phyloP scores from a whole-genome alignment of 2,113 vertebrate species.

The Gila orcuttii region DNA sequence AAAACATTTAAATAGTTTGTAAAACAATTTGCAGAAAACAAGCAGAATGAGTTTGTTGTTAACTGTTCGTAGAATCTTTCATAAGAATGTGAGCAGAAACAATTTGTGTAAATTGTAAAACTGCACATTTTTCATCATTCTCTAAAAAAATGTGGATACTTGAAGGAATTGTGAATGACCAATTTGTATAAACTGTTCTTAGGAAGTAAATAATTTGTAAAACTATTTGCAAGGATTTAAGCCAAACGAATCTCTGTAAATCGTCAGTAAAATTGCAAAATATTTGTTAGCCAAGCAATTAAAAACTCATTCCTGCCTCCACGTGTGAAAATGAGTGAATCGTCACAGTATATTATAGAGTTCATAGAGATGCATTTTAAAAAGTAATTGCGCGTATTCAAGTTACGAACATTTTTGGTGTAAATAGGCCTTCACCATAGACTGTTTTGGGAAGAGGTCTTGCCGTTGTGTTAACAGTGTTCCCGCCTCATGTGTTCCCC shows the following conservation, averaged over 20 bases:
- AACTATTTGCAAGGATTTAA: not conserved
- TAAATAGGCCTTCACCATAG: not conserved
- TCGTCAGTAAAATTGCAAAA: not conserved
- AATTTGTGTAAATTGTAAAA: not conserved
- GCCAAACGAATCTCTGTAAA: not conserved
- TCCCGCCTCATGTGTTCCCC: not conserved
- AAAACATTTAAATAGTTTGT: not conserved
- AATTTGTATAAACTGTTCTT: not conserved
- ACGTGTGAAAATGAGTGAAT: not conserved
- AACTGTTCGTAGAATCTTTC: not conserved
- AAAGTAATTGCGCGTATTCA: not conserved
- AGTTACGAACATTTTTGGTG: not conserved
- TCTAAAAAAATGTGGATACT: not conserved
- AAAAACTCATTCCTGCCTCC: not conserved
- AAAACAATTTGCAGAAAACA: not conserved
- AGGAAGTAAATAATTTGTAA: not conserved
- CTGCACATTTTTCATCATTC: not conserved
- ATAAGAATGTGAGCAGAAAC: not conserved
- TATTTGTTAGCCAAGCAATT: not conserved
- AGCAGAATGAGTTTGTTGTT: not conserved
- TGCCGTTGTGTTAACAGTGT: not conserved
- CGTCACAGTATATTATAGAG: not conserved
- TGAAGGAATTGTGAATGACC: not conserved
- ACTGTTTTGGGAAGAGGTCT: not conserved
- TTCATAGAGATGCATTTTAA: not conserved